phyloP scores from a whole-genome alignment of 1,140 invertebrate genomes.

The Lepeophtheirus salmonis region DNA sequence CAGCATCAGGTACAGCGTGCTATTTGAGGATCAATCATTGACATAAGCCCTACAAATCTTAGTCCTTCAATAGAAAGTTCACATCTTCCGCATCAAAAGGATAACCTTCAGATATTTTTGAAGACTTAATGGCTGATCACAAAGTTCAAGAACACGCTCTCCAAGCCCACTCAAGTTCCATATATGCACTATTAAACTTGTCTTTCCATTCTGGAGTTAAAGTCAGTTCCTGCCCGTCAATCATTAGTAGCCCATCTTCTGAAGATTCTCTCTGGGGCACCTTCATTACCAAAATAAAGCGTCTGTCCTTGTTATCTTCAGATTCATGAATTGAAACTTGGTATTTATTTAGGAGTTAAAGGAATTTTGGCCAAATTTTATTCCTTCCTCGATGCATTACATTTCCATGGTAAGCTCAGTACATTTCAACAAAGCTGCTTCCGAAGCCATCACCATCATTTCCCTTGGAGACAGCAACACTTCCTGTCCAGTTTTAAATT shows the following conservation, averaged over 20 bases:
- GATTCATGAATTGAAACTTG: slow-evolving; percentile 86
- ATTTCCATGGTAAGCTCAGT: slow-evolving; percentile 89
- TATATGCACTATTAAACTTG: slow-evolving; percentile 92
- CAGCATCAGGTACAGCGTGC: slow-evolving; percentile 50
- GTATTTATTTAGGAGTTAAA: slow-evolving; percentile 99
- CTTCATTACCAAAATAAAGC: slow-evolving; percentile 97
- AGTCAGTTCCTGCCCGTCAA: slow-evolving; percentile 84
- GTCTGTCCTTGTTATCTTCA: slow-evolving; percentile 69
- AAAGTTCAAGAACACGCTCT: slow-evolving; percentile 69
- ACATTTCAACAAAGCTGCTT: slow-evolving; percentile 85
- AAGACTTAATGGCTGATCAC: slow-evolving; percentile 32
- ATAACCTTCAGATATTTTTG: slow-evolving; percentile 31
- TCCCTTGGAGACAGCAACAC: slow-evolving; percentile 73
- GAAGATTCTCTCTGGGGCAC: slow-evolving; percentile 91
- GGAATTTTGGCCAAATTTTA: slow-evolving; percentile 90
- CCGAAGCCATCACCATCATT: slow-evolving; percentile 66
- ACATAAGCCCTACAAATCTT: slow-evolving; percentile 52
- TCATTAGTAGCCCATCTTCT: slow-evolving; percentile 87
- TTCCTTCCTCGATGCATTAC: slow-evolving; percentile 67
- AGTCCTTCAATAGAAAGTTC: slow-evolving; percentile 48
- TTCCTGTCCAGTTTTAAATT: slow-evolving; percentile 88
- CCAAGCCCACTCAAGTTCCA: slow-evolving; percentile 93
- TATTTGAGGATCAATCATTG: slow-evolving; percentile 58
- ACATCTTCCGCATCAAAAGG: slow-evolving; percentile 40
- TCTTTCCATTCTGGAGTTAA: slow-evolving; percentile 92